Base-by-base conservation (phyloP, 2,888 invertebrate genomes). In the Bombylius discolor region DNA sequence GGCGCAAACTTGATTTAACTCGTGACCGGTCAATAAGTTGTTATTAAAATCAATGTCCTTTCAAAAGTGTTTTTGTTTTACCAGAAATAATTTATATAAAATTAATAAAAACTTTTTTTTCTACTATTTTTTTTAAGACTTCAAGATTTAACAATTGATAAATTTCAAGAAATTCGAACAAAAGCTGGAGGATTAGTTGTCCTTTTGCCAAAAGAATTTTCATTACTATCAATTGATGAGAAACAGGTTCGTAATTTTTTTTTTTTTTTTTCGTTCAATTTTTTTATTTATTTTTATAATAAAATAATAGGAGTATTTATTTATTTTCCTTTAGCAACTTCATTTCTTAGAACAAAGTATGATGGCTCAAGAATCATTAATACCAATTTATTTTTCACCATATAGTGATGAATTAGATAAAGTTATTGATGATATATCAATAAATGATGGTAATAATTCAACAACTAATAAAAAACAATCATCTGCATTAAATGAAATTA, bases 101-200 rank as follows among this genome's bases (percentile, higher is more conserved):
- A 23, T 23, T 23, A 23, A 23, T 23, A 45, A 39, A 45, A 31
- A 13, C 11, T 42, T 52, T 39, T 23, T 46, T 12, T 23, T 32
- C n/a, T n/a, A n/a, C n/a, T n/a, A n/a, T 11, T 36, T 5, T 8
- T 36, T 49, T 53, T 3, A 49, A 74, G 74, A 67, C 76, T 93
- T 39, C 82, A 87, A 64, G 91, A 93, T 64, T 77, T 96, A 60
- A 85, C 87, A 0, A 78, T 87, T 49, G 86, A 88, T 53, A 83
- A 85, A 65, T 88, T 88, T 67, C 78, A 85, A 65, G 83, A 86
- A 64, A 82, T 91, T 59, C 77, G 85, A 31, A 78, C 78, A 61
- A 87, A 86, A 71, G 94, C 91, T 6, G 94, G 93, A 1, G 94
- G 89, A 3, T 73, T 96, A 54, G 76, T 96, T n/a, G 75, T 94